Percentiles rank a stretch among this genome's conserved stretches.
These are phyloP conservation scores for Corvus cornix DNA, from an alignment of 2,113 vertebrate genomes.

Conservation along the genomic window DNA sequence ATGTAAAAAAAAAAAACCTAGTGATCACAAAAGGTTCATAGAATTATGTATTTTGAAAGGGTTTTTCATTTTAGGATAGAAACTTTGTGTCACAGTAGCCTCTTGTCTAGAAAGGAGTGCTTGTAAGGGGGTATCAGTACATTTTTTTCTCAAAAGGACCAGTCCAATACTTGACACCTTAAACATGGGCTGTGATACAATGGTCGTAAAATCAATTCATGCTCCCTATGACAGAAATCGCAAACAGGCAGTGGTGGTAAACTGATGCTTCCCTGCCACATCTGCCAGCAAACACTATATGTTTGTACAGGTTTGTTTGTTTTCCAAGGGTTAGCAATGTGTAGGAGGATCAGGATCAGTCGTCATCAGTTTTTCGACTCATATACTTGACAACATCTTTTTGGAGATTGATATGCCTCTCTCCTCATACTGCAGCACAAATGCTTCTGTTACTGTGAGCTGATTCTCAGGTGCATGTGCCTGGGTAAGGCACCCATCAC, in stretches of 20 bases:
- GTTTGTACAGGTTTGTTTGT: slow-evolving; percentile 25
- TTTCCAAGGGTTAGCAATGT: background rate
- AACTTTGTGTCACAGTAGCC: background rate
- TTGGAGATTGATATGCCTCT: background rate
- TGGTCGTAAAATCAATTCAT: background rate
- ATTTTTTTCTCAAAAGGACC: background rate
- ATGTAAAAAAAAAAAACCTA: background rate
- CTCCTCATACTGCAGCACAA: background rate
- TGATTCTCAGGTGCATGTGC: background rate
- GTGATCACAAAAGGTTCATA: background rate
- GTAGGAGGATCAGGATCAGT: background rate
- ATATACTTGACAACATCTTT: slow-evolving; percentile 2
- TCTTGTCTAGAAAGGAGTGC: background rate
- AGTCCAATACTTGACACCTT: background rate
- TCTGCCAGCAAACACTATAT: background rate
- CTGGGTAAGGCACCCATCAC: background rate
- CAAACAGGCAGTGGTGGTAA: background rate
- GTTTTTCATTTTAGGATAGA: background rate
- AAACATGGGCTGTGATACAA: background rate
- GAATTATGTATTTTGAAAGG: background rate
- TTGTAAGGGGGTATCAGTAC: background rate
- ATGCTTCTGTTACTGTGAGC: background rate
- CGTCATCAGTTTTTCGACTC: background rate
- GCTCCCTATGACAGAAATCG: background rate
- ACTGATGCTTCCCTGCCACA: background rate